Percentiles rank a stretch among this genome's conserved stretches.
Conservation (phyloP, 2,888 invertebrate species). For the Pasiphila rectangulata region DNA sequence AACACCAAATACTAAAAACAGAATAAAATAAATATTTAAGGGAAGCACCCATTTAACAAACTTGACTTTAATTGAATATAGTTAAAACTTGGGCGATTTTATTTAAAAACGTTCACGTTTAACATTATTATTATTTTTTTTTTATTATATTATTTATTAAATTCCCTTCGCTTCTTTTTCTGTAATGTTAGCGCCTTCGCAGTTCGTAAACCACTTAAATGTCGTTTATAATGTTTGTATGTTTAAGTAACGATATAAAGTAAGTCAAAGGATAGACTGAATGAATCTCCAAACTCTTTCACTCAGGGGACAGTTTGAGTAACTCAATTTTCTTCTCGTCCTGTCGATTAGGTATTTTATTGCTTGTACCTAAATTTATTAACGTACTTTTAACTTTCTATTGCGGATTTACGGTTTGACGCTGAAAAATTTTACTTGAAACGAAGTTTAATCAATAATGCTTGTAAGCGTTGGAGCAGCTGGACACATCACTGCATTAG, state of each 20-base stretch:
- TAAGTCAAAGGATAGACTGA: conserved; percentile 25
- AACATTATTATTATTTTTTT: neutral
- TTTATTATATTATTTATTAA: neutral
- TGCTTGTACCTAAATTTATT: conserved; percentile 46
- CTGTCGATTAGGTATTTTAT: conserved; percentile 53
- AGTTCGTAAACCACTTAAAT: neutral
- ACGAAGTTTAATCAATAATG: conserved; percentile 35
- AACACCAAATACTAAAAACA: no score
- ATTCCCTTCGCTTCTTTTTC: no score
- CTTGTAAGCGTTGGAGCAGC: conserved; percentile 20
- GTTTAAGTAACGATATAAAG: no score
- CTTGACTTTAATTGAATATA: no score
- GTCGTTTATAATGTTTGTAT: no score
- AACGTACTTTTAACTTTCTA: conserved; percentile 41
- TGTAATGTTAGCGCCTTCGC: neutral
- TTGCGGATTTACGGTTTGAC: conserved; percentile 35
- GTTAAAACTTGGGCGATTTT: no score
- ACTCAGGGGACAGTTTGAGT: conserved; percentile 36
- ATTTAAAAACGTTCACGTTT: no score
- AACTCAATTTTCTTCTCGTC: conserved; percentile 45
- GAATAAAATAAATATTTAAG: no score
- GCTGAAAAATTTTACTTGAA: conserved; percentile 29
- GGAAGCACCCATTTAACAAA: no score
- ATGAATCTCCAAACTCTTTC: conserved; percentile 39
- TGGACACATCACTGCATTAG: neutral